phyloP scores from a whole-genome alignment of 2,888 invertebrate genomes.

The Morinoia aosen region DNA sequence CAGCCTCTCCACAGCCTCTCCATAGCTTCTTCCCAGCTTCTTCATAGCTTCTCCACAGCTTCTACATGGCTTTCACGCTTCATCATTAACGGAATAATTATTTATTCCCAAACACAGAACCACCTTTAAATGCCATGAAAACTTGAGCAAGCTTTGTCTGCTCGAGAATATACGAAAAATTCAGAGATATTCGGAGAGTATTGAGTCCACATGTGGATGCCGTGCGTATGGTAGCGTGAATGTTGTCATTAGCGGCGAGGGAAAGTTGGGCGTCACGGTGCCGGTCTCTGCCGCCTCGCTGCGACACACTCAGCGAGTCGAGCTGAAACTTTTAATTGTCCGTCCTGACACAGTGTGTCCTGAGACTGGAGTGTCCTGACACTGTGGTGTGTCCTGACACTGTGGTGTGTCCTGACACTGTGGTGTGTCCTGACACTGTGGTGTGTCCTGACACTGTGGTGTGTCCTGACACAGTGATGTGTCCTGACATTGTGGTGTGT shows the following conservation, averaged over 20 bases:
- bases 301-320: constrained; percentile 36
- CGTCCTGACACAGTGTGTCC: not conserved
- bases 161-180: not conserved
- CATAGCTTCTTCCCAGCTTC: not conserved
- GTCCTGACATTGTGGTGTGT: not conserved
- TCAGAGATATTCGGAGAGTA: not conserved
- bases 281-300: not conserved
- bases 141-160: not conserved
- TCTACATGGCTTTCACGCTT: not conserved
- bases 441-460: not conserved
- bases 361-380: not conserved
- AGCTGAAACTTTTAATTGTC: constrained; percentile 28
- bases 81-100: not conserved
- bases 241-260: not conserved
- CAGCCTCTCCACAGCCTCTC: not conserved
- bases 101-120: not conserved
- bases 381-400: not conserved
- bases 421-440: not conserved
- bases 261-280: not conserved
- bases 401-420: not conserved
- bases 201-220: not conserved
- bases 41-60: not conserved
- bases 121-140: not conserved
- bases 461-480: not conserved
- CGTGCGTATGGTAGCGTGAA: not conserved